These are phyloP conservation scores for Rhagium mordax DNA, from an alignment of 2,888 invertebrate genomes.

Conservation along the genomic window DNA sequence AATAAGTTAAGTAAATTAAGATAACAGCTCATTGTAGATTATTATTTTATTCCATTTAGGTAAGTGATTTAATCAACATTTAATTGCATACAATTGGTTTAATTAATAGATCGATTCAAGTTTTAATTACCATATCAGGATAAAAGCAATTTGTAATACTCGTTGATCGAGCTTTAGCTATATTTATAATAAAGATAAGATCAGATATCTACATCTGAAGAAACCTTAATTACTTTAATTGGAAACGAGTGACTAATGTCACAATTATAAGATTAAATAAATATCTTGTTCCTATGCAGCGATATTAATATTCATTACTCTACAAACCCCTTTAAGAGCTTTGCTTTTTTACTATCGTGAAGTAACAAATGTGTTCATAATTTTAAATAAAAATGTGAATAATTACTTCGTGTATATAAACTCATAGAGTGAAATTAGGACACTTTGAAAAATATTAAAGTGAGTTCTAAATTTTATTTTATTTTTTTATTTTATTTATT, in stretches of 20 bases:
- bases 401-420: no score
- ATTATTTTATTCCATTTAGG: conserved; percentile 21
- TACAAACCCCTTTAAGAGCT: background rate
- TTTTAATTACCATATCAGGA: conserved; percentile 19
- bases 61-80: conserved; percentile 34
- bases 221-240: conserved; percentile 15
- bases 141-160: conserved; percentile 21
- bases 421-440: no score
- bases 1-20: conserved; percentile 34
- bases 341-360: background rate
- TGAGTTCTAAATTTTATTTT: no score
- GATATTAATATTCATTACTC: background rate
- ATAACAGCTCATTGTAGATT: conserved; percentile 18
- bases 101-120: conserved; percentile 32
- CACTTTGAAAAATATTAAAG: no score
- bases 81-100: conserved; percentile 26
- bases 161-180: conserved; percentile 11
- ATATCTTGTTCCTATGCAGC: background rate
- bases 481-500: no score
- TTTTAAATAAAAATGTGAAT: no score
- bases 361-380: no score
- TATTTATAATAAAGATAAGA: conserved; percentile 22
- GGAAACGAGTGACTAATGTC: conserved; percentile 16
- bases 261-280: conserved; percentile 20
- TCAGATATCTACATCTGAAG: conserved; percentile 18